phyloP scores from a whole-genome alignment of 2,113 vertebrate species.

The Trinectes maculatus region DNA sequence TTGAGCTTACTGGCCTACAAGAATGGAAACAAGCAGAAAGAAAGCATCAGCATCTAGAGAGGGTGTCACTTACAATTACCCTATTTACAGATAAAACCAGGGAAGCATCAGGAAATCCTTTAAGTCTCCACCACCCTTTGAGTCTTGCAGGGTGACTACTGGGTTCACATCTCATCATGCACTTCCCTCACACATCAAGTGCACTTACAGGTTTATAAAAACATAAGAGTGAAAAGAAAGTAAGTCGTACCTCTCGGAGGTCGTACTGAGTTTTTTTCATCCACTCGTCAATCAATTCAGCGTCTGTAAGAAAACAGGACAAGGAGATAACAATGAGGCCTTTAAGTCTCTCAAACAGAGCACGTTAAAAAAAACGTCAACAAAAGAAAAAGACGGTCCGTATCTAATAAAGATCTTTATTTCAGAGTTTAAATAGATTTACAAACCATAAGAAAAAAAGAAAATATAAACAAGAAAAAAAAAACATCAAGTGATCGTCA shows the following conservation, averaged over 20 bases:
- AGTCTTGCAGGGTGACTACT: conserved; percentile 36
- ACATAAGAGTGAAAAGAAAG: neutral
- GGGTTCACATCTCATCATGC: conserved; percentile 44
- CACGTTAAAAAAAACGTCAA: neutral
- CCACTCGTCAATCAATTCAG: conserved; percentile 5
- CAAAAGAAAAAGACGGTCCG: neutral
- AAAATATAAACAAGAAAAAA: conserved; percentile 59
- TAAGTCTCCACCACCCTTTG: conserved; percentile 52
- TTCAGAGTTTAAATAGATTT: conserved; percentile 85
- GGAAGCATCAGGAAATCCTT: conserved; percentile 63
- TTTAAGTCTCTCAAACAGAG: neutral
- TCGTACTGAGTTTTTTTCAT: neutral
- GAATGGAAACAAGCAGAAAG: neutral
- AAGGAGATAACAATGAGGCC: conserved; percentile 30
- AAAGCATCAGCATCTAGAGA: neutral
- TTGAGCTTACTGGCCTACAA: neutral
- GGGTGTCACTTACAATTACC: neutral
- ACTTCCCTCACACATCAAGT: neutral
- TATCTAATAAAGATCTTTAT: conserved; percentile 84
- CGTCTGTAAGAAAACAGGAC: conserved; percentile 13
- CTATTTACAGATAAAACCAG: neutral
- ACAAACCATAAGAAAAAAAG: conserved; percentile 80
- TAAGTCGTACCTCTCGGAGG: conserved; percentile 30
- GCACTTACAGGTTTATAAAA: neutral
- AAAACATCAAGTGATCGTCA: conserved; percentile 75